Evolutionary conservation across 1,140 invertebrate species (phyloP).

Genomic region (Luehdorfia chinensis): DNA sequence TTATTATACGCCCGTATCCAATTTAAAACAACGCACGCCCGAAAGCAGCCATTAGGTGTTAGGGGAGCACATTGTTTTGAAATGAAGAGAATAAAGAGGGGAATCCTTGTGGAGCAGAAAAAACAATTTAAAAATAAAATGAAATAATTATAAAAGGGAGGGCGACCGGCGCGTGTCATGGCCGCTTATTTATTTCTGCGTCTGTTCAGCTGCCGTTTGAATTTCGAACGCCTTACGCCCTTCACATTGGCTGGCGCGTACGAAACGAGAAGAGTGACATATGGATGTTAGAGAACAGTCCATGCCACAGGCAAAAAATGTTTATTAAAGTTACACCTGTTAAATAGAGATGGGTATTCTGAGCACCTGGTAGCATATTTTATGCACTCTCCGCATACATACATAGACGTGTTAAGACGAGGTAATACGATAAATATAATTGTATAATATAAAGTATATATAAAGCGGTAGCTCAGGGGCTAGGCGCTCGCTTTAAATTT

Average conservation of each 20-base stretch:
- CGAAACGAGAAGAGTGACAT: constrained; percentile 53
- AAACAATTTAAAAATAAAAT: constrained; percentile 77
- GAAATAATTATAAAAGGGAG: constrained; percentile 73
- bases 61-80: constrained; percentile 63
- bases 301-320: constrained; percentile 32
- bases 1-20: constrained; percentile 74
- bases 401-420: no score
- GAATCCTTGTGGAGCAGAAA: constrained; percentile 65
- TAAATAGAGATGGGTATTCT: constrained; percentile 5
- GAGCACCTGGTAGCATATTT: constrained; percentile 11
- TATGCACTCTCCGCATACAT: no score
- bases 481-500: no score
- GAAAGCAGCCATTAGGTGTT: constrained; percentile 52
- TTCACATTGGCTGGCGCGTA: constrained; percentile 26
- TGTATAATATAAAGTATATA: no score
- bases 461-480: no score
- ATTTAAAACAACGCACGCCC: constrained; percentile 72
- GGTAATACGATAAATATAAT: no score
- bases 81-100: constrained; percentile 53
- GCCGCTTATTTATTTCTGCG: constrained; percentile 62
- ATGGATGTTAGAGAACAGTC: constrained; percentile 38
- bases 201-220: constrained; percentile 64
- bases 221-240: constrained; percentile 50
- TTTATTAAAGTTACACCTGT: constrained; percentile 31
- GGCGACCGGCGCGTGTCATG: constrained; percentile 62